phyloP scores from a whole-genome alignment of 2,888 invertebrate species.

The Myopa tessellatipennis region DNA sequence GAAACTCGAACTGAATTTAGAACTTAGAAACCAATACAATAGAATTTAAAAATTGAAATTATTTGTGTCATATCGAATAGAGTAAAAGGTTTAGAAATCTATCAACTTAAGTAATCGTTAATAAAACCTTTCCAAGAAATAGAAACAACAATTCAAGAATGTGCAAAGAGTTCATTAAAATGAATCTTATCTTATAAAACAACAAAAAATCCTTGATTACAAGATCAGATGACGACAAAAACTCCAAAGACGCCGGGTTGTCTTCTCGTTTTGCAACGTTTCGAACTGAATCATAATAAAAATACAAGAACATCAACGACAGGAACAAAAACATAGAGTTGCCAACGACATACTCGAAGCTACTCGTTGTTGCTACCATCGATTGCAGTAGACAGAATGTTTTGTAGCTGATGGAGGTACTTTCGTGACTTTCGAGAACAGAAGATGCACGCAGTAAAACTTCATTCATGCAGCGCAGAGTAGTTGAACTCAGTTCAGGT shows the following conservation, averaged over 20 bases:
- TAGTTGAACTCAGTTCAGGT: too few species aligned
- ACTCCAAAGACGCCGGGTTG: conserved; percentile 8
- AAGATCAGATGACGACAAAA: background rate
- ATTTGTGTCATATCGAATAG: too few species aligned
- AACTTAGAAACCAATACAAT: too few species aligned
- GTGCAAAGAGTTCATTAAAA: too few species aligned
- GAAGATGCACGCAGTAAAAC: background rate
- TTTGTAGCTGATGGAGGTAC: background rate
- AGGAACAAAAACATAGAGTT: background rate
- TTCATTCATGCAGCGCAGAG: background rate
- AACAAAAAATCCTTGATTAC: background rate
- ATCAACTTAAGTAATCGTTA: too few species aligned
- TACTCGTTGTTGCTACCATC: background rate
- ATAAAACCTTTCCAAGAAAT: too few species aligned
- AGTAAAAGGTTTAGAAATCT: too few species aligned
- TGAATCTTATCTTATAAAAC: background rate
- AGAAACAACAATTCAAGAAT: too few species aligned
- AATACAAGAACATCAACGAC: background rate
- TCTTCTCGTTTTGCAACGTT: conserved; percentile 14
- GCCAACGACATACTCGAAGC: background rate
- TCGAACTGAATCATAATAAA: background rate
- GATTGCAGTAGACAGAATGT: background rate
- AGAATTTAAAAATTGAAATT: too few species aligned
- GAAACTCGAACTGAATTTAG: too few species aligned
- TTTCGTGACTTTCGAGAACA: background rate